These are phyloP conservation scores for Protophormia terraenovae DNA, from an alignment of 2,888 invertebrate genomes.

Conservation along the genomic window DNA sequence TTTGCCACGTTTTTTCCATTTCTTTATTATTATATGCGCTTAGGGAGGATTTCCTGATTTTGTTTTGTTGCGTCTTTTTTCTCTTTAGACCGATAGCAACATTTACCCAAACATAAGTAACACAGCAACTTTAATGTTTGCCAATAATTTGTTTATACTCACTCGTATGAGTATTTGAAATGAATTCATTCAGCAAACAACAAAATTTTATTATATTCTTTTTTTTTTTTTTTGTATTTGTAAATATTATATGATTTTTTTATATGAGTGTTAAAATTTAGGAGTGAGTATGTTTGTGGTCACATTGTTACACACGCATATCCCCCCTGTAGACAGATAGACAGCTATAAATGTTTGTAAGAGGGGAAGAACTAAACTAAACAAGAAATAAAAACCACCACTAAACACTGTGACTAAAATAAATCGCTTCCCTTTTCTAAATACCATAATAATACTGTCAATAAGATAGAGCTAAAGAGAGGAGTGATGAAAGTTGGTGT, in stretches of 20 bases:
- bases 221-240: neutral
- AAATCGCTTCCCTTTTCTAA: neutral
- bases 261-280: neutral
- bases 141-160: slow-evolving; percentile 56
- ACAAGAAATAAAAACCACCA: slow-evolving; percentile 26
- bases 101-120: neutral
- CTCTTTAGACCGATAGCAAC: too few relatives aligned
- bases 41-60: slow-evolving; percentile 36
- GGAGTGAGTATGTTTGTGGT: slow-evolving; percentile 12
- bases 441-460: neutral
- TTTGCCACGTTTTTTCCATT: neutral
- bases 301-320: slow-evolving; percentile 2
- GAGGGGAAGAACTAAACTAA: neutral
- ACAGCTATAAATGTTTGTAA: neutral
- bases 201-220: neutral
- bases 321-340: neutral
- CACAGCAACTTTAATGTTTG: slow-evolving; percentile 46
- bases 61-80: neutral
- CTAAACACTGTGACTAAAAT: slow-evolving; percentile 13
- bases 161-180: slow-evolving; percentile 19
- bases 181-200: slow-evolving; percentile 1
- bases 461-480: neutral
- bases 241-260: neutral
- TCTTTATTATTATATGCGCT: slow-evolving; percentile 16
- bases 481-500: neutral